These are phyloP conservation scores for Cantharis nigra DNA, from an alignment of 2,888 invertebrate genomes.

Conservation along the genomic window DNA sequence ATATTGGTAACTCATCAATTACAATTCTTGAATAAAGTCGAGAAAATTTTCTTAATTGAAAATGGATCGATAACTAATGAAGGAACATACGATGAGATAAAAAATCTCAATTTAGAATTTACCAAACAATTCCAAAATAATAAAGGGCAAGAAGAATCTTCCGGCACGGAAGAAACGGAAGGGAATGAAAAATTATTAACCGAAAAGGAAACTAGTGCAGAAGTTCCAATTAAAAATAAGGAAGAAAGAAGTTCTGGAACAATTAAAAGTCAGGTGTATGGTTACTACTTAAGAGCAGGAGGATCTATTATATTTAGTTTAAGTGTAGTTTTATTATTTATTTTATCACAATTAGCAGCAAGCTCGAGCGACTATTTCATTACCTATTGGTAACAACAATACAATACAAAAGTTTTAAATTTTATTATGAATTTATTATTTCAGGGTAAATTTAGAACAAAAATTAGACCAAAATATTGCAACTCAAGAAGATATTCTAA, in stretches of 20 bases:
- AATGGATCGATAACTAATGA: conserved; percentile 61
- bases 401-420: conserved; percentile 17
- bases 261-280: conserved; percentile 59
- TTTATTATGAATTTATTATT: conserved; percentile 16
- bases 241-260: conserved; percentile 68
- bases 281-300: conserved; percentile 72
- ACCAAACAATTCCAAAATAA: conserved; percentile 54
- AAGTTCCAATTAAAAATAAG: conserved; percentile 53
- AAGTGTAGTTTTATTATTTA: conserved; percentile 65
- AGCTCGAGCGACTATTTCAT: conserved; percentile 81
- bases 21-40: conserved; percentile 63
- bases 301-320: conserved; percentile 67
- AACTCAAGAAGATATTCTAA: conserved; percentile 22
- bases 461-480: neutral
- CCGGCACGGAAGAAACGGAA: conserved; percentile 35
- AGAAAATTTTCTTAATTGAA: conserved; percentile 61
- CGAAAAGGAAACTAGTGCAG: conserved; percentile 30
- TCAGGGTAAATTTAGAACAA: conserved; percentile 49
- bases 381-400: conserved; percentile 66
- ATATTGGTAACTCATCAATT: conserved; percentile 76
- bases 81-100: conserved; percentile 70
- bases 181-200: conserved; percentile 34
- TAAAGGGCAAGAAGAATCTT: conserved; percentile 52
- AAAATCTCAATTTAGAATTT: conserved; percentile 72
- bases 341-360: conserved; percentile 70